Base-by-base conservation (phyloP, 1,140 invertebrate genomes). In the Drosophila azteca region DNA sequence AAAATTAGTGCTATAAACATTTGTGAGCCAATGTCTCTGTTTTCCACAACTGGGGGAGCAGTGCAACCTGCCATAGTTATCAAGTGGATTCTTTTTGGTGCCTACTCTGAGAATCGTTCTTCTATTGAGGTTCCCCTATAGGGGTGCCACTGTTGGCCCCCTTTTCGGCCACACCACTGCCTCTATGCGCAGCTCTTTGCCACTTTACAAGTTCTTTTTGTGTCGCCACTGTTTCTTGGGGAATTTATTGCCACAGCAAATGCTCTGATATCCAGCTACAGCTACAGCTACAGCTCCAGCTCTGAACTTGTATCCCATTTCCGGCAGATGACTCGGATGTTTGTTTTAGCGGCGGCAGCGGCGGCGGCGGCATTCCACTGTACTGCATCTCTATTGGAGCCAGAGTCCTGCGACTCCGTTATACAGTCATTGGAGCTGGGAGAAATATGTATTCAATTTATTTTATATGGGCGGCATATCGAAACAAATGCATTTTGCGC, bases 1-100 rank as follows among this genome's bases (percentile, higher is more conserved):
- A 84, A 79, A 84, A 84, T 84, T 84, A 84, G 80, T 84, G 80
- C 80, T 69, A 84, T 84, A 84, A 84, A 84, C 80, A 84, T 84
- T 83, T 79, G 78, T 61, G 72, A 65, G 72, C 58, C 67, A 76
- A 76, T 63, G 43, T 15, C 8, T 58, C 8, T 57, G 15, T 46
- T 35, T 58, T 44, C 68, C 26, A 35, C 6, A 8, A 39, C 1
- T 11, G 11, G 22, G 24, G n/a, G 6, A 17, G n/a, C 31, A 9
- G 20, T 11, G 39, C 31, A 3, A 8, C n/a, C 39, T 31, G 35
- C 9, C 17, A 29, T 20, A 41, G 50, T 58, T 69, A 35, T 57
- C 48, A 66, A 43, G 49, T 46, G 11, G 15, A 13, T 20, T 26
- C 35, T 24, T 39, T 43, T 20, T 48, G 29, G 29, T 29, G 7